Evolutionary conservation across 2,888 invertebrate genomes (phyloP).

Genomic region (Caradrina kadenii): DNA sequence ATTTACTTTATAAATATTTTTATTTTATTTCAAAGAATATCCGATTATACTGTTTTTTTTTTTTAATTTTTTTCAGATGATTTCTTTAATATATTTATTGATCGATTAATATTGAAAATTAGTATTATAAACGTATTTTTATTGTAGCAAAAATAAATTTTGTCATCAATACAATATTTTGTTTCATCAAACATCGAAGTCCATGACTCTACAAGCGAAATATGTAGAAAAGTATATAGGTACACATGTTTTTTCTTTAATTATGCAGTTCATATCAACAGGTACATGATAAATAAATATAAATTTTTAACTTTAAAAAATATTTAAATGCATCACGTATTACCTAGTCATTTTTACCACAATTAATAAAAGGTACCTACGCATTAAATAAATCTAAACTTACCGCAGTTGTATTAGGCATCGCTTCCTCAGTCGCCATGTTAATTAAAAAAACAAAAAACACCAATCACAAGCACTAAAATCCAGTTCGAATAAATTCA

Average conservation of each 20-base stretch:
- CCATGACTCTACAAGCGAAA: not conserved
- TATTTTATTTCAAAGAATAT: too few species aligned
- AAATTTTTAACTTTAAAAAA: not conserved
- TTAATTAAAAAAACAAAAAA: constrained; percentile 36
- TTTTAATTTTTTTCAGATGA: not conserved
- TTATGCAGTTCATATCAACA: constrained; percentile 16
- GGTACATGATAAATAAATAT: not conserved
- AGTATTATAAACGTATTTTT: too few species aligned
- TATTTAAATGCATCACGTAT: too few species aligned
- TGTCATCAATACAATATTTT: not conserved
- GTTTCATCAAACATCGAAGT: not conserved
- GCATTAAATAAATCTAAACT: constrained; percentile 54
- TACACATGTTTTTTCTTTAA: not conserved
- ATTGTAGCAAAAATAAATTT: too few species aligned
- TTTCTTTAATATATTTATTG: not conserved
- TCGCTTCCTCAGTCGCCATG: constrained; percentile 82
- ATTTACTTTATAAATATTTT: too few species aligned
- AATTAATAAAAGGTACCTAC: not conserved
- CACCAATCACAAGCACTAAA: constrained; percentile 64
- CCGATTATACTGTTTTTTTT: too few species aligned
- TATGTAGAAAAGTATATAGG: too few species aligned
- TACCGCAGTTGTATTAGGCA: constrained; percentile 80
- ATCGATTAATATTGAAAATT: not conserved
- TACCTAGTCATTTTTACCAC: not conserved
- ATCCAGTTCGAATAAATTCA: constrained; percentile 42